Evolutionary conservation across 2,888 invertebrate species (phyloP), one percentile per base, ranked within the genome.

Genomic region (Eueremaeus valkanovi): DNA sequence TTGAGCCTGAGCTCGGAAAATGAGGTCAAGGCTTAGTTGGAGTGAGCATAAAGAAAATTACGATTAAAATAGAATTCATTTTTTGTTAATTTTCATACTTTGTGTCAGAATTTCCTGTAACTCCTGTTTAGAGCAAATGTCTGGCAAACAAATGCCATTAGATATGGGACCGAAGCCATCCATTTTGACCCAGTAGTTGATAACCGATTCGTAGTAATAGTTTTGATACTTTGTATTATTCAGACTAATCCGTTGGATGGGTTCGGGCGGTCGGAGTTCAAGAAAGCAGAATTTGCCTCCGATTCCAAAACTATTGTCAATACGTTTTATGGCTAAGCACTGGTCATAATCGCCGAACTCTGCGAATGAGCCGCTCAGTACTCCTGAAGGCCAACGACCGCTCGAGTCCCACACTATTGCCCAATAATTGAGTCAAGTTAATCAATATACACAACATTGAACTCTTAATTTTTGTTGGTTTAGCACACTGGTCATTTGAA

Each of bases 141-240:
- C 45, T 9, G 75, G 75, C 70, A 75, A 21, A 63, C 75, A 75
- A n/a, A 75, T 21, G 18, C 75, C 75, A 51, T 75, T 75, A 33
- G 66, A 42, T 8, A 75, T 21, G 6, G 70, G 70, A n/a, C 70
- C 66, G 11, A 75, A 75, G 21, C 45, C 49, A 18, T 75, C 72
- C 75, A 68, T 70, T 55, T 63, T 70, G 18, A n/a, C n/a, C 31
- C 55, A 49, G 40, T 66, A 74, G 42, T 74, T 74, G 66, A 74
- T 66, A 0, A 70, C 27, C 0, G 70, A 45, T 40, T 63, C 66
- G 68, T 74, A 55, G 11, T 1, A 36, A 21, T 36, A 27, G 6
- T 36, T 21, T 8, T 40, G 8, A 21, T 66, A 74, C 18, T 45
- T 61, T 3, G 58, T 74, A 9, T 61, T 5, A 45, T 36, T 74